A percentile compares a stretch with the other conserved stretches of the same genome.
Evolutionary conservation across 2,888 invertebrate genomes (phyloP).

Genomic region (Holacanthella duospinosa): DNA sequence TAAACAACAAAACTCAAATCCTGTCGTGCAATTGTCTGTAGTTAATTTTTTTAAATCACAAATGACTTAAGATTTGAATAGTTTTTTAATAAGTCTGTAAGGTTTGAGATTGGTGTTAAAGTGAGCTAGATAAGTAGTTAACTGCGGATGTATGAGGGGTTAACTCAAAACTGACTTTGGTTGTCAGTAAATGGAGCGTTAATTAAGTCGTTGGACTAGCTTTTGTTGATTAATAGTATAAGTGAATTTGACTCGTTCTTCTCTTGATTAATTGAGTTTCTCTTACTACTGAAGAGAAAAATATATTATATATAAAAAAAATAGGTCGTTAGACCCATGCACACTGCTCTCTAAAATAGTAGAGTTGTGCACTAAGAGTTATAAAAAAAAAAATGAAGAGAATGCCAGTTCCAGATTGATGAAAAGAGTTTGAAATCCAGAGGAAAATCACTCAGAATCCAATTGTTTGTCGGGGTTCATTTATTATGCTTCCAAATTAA

Average conservation of each 20-base stretch:
- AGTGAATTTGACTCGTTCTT: background rate
- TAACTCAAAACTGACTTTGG: too few relatives aligned
- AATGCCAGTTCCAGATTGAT: constrained; percentile 3
- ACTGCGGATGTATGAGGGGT: too few relatives aligned
- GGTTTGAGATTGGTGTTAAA: too few relatives aligned
- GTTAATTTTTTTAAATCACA: too few relatives aligned
- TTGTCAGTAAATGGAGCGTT: background rate
- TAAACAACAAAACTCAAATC: too few relatives aligned
- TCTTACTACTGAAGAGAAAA: background rate
- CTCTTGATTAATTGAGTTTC: background rate
- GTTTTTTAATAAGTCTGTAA: too few relatives aligned
- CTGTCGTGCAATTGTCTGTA: too few relatives aligned
- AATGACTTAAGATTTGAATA: too few relatives aligned
- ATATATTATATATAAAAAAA: background rate
- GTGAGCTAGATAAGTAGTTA: too few relatives aligned
- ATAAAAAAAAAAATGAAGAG: background rate
- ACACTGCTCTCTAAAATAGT: too few relatives aligned
- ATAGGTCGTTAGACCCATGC: background rate
- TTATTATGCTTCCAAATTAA: background rate
- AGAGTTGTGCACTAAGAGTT: too few relatives aligned
- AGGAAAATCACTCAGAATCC: constrained; percentile 1
- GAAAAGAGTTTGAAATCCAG: background rate
- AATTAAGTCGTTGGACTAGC: background rate
- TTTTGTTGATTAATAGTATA: background rate
- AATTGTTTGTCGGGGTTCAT: background rate